Base-by-base conservation (phyloP, 2,888 invertebrate species). In the Leptogaster cylindrica region DNA sequence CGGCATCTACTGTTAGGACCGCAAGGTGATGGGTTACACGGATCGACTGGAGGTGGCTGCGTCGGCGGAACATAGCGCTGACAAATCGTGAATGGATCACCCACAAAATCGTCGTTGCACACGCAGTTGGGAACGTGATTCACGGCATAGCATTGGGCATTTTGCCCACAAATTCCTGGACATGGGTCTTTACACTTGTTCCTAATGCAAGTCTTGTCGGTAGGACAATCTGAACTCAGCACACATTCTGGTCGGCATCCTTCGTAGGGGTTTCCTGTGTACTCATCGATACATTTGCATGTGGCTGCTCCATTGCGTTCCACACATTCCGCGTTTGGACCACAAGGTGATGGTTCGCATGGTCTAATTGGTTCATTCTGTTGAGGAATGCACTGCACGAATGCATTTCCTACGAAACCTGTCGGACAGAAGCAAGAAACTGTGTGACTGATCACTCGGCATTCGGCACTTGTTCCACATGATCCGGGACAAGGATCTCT, bases 221-320 rank as follows among this genome's bases (percentile, higher is more conserved):
- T 88, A 28, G 90, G 85, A 78, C 94, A 95, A 76, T 94, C 93
- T 0, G 92, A 89, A 77, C 91, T 93, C 1, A 92, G 84, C 31
- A 93, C 89, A 78, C 94, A 94, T 82, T 94, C 93, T 1, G 93
- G 93, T 72, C 92, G 86, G 75, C 94, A 93, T 44, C 90, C 90
- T 79, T 91, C 90, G 74, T 92, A 92, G 2, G 93, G 93, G 81
- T 93, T 92, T 65, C 93, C 93, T 76, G 88, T 87, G 76, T 92
- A 92, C 73, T 91, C 91, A 74, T 88, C 86, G 70, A 92, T 86
- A 75, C 93, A 94, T 39, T 87, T 86, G 76, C 93, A 93, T 63
- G 91, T 87, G 18, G 92, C 92, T 25, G 89, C 91, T 33, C 89
- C 90, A 73, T 91, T 90, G 70, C 88, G 85, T 80, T 88, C 87